Evolutionary conservation across 2,797 vertebrate genomes (phyloP).

Genomic region (Enoplosus armatus): DNA sequence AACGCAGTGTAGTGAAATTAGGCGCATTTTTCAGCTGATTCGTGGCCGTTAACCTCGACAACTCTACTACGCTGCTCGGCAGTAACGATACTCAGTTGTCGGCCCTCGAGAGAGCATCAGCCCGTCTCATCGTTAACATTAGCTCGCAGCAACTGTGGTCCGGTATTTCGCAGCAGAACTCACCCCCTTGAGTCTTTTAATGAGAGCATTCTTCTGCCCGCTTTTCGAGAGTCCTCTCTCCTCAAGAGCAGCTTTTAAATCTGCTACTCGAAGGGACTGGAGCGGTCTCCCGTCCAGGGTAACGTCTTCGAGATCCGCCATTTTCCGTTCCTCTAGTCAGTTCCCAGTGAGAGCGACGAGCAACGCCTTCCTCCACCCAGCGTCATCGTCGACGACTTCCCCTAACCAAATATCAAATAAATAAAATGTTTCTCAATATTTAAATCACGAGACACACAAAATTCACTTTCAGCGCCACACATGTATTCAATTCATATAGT

Average conservation of each 20-base stretch:
- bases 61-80: constrained; percentile 60
- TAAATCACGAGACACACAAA: rapidly evolving
- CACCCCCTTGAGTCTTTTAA: constrained; percentile 96
- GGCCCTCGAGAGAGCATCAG: constrained; percentile 81
- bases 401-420: constrained; percentile 22
- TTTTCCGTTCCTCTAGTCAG: constrained; percentile 89
- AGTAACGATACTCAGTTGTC: constrained; percentile 67
- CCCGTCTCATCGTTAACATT: constrained; percentile 67
- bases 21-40: neutral
- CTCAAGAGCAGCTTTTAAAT: constrained; percentile 93
- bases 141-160: constrained; percentile 39
- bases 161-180: constrained; percentile 62
- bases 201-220: constrained; percentile 93
- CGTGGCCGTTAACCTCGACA: constrained; percentile 32
- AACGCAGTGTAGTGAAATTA: neutral
- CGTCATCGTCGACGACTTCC: constrained; percentile 79
- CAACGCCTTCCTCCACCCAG: constrained; percentile 80
- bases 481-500: neutral
- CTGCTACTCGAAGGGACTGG: constrained; percentile 93
- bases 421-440: rapidly evolving
- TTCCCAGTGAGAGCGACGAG: constrained; percentile 77
- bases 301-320: constrained; percentile 98
- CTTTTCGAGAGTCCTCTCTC: constrained; percentile 93
- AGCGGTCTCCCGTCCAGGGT: constrained; percentile 97
- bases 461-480: rapidly evolving